Percentiles rank a stretch among this genome's conserved stretches.
Conservation (phyloP, 2,888 invertebrate genomes). For the Corythucha ciliata region DNA sequence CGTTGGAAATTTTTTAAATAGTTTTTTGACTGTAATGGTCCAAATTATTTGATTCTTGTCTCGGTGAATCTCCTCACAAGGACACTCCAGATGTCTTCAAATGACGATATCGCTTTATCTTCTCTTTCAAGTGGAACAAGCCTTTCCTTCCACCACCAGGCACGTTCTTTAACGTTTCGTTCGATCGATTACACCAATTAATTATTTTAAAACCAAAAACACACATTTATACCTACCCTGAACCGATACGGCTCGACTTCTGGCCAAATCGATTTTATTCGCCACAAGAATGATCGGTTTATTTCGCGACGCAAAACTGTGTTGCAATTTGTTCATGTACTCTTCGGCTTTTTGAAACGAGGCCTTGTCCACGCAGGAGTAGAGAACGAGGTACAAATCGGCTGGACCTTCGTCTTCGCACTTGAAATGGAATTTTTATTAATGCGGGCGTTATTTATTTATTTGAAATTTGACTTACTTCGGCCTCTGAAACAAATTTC, state of each 20-base stretch:
- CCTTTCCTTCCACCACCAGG: too few species aligned
- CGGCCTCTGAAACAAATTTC: constrained; percentile 62
- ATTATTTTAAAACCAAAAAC: neutral
- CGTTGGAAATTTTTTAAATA: too few species aligned
- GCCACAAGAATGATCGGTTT: constrained; percentile 79
- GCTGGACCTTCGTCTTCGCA: constrained; percentile 22
- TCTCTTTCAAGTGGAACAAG: too few species aligned
- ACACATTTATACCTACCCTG: constrained; percentile 58
- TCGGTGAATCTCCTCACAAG: too few species aligned
- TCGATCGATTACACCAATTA: too few species aligned
- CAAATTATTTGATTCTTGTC: too few species aligned
- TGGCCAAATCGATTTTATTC: constrained; percentile 87
- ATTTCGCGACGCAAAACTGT: constrained; percentile 64
- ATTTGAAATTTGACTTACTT: constrained; percentile 45
- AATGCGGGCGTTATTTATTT: neutral
- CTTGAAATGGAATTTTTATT: neutral
- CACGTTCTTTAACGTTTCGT: too few species aligned
- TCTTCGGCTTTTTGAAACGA: constrained; percentile 76
- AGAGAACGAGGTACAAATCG: constrained; percentile 63
- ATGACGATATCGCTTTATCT: too few species aligned
- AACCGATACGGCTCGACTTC: constrained; percentile 76
- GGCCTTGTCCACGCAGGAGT: constrained; percentile 83
- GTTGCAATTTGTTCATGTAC: constrained; percentile 65
- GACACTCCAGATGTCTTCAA: too few species aligned
- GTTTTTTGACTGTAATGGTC: too few species aligned